These are phyloP conservation scores for Hermaeophaga mercurialis DNA, from an alignment of 2,888 invertebrate genomes.

Conservation along the genomic window DNA sequence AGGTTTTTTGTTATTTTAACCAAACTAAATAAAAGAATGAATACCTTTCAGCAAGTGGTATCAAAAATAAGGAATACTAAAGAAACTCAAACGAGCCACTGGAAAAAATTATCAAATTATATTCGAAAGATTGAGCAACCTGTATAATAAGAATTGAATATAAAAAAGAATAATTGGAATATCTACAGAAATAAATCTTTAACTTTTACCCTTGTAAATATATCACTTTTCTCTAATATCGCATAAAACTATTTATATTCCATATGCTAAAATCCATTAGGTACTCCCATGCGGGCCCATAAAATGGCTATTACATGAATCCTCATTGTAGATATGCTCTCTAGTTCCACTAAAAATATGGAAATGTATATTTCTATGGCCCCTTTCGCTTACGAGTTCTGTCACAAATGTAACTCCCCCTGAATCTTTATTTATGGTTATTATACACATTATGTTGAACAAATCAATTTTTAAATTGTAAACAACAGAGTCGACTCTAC, in stretches of 20 bases:
- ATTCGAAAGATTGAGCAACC: too few species aligned
- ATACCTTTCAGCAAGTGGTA: too few species aligned
- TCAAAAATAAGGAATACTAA: too few species aligned
- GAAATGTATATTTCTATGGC: constrained; percentile 2
- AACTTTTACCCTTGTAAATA: too few species aligned
- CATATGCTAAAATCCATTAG: constrained; percentile 5
- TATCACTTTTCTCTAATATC: background rate
- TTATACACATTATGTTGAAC: background rate
- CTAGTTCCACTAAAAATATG: constrained; percentile 1
- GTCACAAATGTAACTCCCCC: background rate
- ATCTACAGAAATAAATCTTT: too few species aligned
- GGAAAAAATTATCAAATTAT: too few species aligned
- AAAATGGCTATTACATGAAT: constrained; percentile 5
- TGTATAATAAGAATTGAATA: too few species aligned
- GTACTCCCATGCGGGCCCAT: background rate
- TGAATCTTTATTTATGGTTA: constrained; percentile 5
- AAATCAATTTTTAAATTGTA: background rate
- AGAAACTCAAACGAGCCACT: too few species aligned
- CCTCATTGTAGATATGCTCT: constrained; percentile 5
- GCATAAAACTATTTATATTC: background rate
- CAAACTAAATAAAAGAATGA: too few species aligned
- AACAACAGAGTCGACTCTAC: too few species aligned
- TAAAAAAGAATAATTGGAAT: too few species aligned
- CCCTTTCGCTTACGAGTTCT: background rate
- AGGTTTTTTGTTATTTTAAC: too few species aligned